These are phyloP conservation scores for Ophioderma brevispina DNA, from an alignment of 35 echinoderm and acorn worm species.

Conservation along the genomic window DNA sequence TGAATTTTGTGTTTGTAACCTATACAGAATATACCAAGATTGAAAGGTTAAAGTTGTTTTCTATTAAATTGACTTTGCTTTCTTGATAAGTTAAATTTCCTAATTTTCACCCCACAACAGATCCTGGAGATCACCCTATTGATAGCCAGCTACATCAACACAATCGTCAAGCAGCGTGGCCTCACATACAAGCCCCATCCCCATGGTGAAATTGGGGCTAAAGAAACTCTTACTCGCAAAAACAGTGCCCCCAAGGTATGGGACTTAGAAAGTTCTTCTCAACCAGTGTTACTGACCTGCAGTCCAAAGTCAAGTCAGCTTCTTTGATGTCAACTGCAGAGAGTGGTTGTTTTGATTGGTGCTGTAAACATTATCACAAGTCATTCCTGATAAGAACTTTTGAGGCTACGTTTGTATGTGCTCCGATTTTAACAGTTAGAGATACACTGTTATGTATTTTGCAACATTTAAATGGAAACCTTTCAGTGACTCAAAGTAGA, in stretches of 20 bases:
- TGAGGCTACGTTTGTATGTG: too few species aligned
- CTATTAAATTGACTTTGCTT: neutral
- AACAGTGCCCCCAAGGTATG: slow-evolving; percentile 29
- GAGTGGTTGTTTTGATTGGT: too few species aligned
- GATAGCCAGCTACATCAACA: slow-evolving; percentile 49
- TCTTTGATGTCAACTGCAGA: neutral
- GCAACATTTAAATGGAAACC: too few species aligned
- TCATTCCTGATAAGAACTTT: too few species aligned
- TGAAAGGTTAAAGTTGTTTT: neutral
- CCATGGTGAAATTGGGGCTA: neutral
- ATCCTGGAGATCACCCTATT: slow-evolving; percentile 53
- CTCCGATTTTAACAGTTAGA: too few species aligned
- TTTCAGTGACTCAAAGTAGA: too few species aligned
- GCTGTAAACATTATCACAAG: too few species aligned
- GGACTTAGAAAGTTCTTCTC: slow-evolving; percentile 25
- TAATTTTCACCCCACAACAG: too few species aligned
- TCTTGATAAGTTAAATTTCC: neutral
- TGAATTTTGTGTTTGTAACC: too few species aligned
- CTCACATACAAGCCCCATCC: slow-evolving; percentile 25
- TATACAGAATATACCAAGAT: too few species aligned
- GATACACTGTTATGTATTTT: too few species aligned
- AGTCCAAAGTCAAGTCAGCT: neutral
- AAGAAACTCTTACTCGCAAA: neutral
- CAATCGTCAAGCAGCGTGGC: slow-evolving; percentile 53
- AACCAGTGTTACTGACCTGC: neutral